Evolutionary conservation across 2,113 vertebrate genomes (phyloP).

Genomic region (Holacanthus passer): DNA sequence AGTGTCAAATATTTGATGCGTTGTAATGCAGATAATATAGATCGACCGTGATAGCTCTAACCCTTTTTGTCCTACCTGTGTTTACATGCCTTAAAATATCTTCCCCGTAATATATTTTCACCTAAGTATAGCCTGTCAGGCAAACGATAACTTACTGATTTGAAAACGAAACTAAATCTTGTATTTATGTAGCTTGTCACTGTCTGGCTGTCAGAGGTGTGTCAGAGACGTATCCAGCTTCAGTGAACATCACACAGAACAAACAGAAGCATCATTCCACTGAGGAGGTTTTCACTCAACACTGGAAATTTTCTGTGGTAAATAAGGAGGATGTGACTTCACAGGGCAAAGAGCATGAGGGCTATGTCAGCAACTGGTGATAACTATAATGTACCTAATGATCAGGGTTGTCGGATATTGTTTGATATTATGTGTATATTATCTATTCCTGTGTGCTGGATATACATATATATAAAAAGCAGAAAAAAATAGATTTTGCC

Average conservation of each 20-base stretch:
- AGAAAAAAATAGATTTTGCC: background rate
- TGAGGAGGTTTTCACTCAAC: background rate
- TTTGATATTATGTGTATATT: no score
- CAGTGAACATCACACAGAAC: background rate
- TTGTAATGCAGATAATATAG: background rate
- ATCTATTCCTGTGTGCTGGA: background rate
- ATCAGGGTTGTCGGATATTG: background rate
- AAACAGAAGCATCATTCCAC: background rate
- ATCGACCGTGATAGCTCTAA: background rate
- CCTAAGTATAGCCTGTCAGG: background rate
- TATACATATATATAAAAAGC: background rate
- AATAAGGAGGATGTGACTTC: constrained; percentile 19
- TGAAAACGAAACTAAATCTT: background rate
- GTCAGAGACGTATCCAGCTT: background rate
- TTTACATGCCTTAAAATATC: background rate
- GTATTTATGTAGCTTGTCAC: background rate
- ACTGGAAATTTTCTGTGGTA: background rate
- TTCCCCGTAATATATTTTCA: background rate
- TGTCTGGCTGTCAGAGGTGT: constrained; percentile 7
- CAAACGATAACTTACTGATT: background rate
- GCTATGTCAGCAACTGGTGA: background rate
- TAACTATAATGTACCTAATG: constrained; percentile 10
- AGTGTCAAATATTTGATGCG: background rate
- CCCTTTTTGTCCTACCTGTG: background rate
- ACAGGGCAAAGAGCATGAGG: constrained; percentile 5